Base-by-base conservation (phyloP, 2,888 invertebrate species). In the Brachypalpus laphriformis region DNA sequence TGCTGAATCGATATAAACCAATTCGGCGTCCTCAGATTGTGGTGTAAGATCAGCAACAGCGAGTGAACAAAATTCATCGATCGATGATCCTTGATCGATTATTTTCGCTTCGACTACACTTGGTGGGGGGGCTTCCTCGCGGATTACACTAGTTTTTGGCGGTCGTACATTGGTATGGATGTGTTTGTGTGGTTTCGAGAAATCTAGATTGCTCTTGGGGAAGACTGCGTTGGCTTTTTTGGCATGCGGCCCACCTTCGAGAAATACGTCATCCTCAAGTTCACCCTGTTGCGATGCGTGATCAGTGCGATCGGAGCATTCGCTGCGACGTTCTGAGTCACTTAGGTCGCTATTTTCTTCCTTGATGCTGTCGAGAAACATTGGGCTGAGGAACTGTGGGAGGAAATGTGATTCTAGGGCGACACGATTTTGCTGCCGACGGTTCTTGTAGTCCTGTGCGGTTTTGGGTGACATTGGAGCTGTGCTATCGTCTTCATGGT, bases 331-430 rank as follows among this genome's bases (percentile, higher is more conserved):
- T 87, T 94, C 93, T 87, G 93, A 93, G 87, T 94, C 93, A 87
- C 94, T 94, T 4, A 94, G 93, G 88, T 95, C 95, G 89, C 95
- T 95, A 3, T 94, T 94, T 92, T 96, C 96, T 91, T 96, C 96
- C 88, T 95, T 94, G 87, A 96, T 96, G 5, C 95, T 96, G 89
- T 96, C 96, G 89, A 96, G 92, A 87, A 94, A 95, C 89, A 95
- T 93, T 9, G 95, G 94, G 88, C 94, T 94, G 6, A 94, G 91
- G 78, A 93, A 92, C 56, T 93, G 93, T 0, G 94, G 93, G 71
- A 94, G 91, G 87, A 94, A 94, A 88, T 94, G 94, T 70, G 93
- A 91, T 87, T 94, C 94, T 25, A 94, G 88, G 25, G 93, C 93
- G 7, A 92, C 93, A 3, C 94, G 93, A 87, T 94, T 94, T 87